Evolutionary conservation across 2,113 vertebrate genomes (phyloP).

Genomic region (Thomomys bottae): DNA sequence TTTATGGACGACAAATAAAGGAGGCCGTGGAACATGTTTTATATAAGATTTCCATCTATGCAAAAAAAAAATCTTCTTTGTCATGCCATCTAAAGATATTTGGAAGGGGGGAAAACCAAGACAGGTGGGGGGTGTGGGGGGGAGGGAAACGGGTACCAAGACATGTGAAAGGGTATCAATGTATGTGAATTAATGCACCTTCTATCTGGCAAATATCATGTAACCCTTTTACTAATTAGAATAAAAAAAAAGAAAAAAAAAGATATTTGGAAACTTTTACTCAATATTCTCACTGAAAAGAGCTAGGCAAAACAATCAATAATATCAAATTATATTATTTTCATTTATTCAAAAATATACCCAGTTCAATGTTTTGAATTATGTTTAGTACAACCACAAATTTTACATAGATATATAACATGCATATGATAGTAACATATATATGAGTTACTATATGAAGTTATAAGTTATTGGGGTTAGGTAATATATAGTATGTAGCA

Average conservation of each 20-base stretch:
- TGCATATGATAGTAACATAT: background rate
- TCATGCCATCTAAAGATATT: background rate
- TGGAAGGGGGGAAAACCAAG: too few relatives aligned
- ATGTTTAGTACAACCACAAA: conserved; percentile 30
- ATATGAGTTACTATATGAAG: background rate
- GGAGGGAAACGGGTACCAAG: too few relatives aligned
- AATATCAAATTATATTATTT: background rate
- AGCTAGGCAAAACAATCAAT: background rate
- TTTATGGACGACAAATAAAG: too few relatives aligned
- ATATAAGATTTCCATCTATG: background rate
- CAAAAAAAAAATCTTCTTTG: background rate
- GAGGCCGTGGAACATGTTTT: background rate
- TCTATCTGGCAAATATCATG: too few relatives aligned
- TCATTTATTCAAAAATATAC: background rate
- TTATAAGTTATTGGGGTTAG: background rate
- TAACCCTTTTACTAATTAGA: too few relatives aligned
- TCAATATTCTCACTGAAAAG: conserved; percentile 20
- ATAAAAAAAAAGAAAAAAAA: too few relatives aligned
- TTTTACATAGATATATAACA: background rate
- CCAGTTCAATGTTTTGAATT: background rate
- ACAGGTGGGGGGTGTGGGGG: too few relatives aligned
- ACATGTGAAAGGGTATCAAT: too few relatives aligned
- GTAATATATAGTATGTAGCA: background rate
- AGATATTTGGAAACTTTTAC: background rate
- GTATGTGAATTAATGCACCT: too few relatives aligned